Base-by-base conservation (phyloP, 2,113 vertebrate genomes). In the Plestiodon gilberti region DNA sequence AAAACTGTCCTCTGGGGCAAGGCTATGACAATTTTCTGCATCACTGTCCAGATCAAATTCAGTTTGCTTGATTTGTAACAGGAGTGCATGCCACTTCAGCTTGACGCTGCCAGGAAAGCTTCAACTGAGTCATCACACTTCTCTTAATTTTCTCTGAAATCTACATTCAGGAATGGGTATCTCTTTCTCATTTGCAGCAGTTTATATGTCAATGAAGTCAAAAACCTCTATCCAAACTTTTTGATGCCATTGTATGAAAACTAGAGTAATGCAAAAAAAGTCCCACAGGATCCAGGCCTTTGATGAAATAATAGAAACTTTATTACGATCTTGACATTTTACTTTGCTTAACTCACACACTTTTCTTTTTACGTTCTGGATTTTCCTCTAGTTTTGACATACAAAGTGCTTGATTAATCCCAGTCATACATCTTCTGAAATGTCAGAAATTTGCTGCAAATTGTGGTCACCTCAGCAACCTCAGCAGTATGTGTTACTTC, bases 91-190 rank as follows among this genome's bases (percentile, higher is more conserved):
- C 71, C 81, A 71, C 87, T 93, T 30, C 38, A n/a, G 15, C 22
- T 62, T 70, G 76, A 48, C 86, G 81, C 78, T 92, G 87, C 90
- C 87, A 88, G 82, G 84, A 90, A 91, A 89, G 11, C 62, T 65
- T 80, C 62, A 87, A 84, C 74, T 59, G 23, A 91, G 78, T 80
- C 40, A 75, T 74, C 48, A 30, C 11, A 75, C 80, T 83, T 74
- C 82, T 2, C 69, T 61, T 87, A 23, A 81, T 88, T 91, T 84
- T 23, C 57, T 89, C 89, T 71, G 52, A 70, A 77, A 13, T 67
- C 67, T 57, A 0, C 22, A 69, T 78, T 35, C 11, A 33, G 78
- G 86, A 22, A 0, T 20, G 6, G 76, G 43, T 77, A 30, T 84
- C 38, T 82, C 91, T 87, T 89, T 73, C 75, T 91, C 90, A n/a